phyloP scores from a whole-genome alignment of 2,888 invertebrate species.

The Lasioglossum zephyrum region DNA sequence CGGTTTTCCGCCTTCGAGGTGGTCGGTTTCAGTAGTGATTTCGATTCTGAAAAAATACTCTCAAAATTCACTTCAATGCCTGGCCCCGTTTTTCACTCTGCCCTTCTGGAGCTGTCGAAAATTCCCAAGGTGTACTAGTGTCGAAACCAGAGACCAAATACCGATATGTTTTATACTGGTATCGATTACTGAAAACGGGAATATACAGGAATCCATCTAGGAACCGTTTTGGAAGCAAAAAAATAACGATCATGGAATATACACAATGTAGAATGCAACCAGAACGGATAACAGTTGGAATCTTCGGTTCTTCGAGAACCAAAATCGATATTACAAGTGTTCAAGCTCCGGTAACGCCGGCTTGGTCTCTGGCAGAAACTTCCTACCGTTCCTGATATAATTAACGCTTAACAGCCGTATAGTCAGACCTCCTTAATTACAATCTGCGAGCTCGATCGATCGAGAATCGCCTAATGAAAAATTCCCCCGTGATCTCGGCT shows the following conservation, averaged over 20 bases:
- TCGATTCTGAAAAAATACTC: conserved; percentile 45
- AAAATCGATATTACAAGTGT: neutral
- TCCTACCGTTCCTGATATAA: neutral
- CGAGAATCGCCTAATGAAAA: neutral
- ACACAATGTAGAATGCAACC: neutral
- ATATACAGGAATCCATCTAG: neutral
- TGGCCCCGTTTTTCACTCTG: conserved; percentile 14
- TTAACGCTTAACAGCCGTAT: neutral
- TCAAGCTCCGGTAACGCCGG: neutral
- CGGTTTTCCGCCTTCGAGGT: conserved; percentile 62
- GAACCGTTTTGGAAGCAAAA: neutral
- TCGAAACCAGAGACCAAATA: neutral
- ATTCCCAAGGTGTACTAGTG: neutral
- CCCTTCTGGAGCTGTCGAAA: neutral
- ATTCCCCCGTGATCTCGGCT: neutral
- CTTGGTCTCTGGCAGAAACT: neutral
- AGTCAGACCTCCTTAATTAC: neutral
- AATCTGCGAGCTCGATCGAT: neutral
- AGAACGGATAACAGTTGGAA: neutral
- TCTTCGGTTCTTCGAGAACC: neutral
- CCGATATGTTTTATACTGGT: neutral
- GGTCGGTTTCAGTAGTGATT: conserved; percentile 51
- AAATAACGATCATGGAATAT: neutral
- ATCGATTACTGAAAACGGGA: neutral
- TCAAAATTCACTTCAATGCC: conserved; percentile 43